phyloP scores from a whole-genome alignment of 1,140 invertebrate genomes.

The Drosophila chauvacae region DNA sequence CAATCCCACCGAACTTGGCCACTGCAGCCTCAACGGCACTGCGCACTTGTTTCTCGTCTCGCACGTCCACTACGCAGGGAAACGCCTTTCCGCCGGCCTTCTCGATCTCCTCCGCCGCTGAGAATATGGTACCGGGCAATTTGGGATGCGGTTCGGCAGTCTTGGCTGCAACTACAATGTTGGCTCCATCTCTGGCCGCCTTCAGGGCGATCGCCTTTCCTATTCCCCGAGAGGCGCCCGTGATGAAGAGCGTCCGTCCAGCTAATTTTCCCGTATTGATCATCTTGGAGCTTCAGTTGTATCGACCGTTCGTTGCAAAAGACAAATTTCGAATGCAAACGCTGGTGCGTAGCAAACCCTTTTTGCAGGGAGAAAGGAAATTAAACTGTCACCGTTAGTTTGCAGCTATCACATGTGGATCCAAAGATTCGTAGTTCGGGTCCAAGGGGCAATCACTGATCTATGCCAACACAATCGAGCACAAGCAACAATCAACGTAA shows the following conservation, averaged over 20 bases:
- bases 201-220: constrained; percentile 98
- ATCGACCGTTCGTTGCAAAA: too few species aligned
- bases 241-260: constrained; percentile 96
- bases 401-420: constrained; percentile 18
- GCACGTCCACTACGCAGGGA: constrained; percentile 97
- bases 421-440: constrained; percentile 72
- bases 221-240: constrained; percentile 98
- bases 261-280: constrained; percentile 91
- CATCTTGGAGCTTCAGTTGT: constrained; percentile 34
- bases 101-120: constrained; percentile 97
- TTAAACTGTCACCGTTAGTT: constrained; percentile 36
- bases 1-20: constrained; percentile 97
- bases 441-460: constrained; percentile 24
- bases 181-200: constrained; percentile 96
- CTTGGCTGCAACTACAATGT: constrained; percentile 97
- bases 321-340: too few species aligned
- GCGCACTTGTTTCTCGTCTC: constrained; percentile 93
- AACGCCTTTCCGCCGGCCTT: constrained; percentile 90
- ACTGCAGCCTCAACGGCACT: constrained; percentile 93
- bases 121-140: constrained; percentile 98
- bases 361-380: constrained; percentile 5
- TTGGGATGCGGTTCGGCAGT: constrained; percentile 98
- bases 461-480: constrained; percentile 29
- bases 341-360: not conserved
- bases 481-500: not conserved